Base-by-base conservation (phyloP, 2,888 invertebrate genomes). In the Antitype chi region DNA sequence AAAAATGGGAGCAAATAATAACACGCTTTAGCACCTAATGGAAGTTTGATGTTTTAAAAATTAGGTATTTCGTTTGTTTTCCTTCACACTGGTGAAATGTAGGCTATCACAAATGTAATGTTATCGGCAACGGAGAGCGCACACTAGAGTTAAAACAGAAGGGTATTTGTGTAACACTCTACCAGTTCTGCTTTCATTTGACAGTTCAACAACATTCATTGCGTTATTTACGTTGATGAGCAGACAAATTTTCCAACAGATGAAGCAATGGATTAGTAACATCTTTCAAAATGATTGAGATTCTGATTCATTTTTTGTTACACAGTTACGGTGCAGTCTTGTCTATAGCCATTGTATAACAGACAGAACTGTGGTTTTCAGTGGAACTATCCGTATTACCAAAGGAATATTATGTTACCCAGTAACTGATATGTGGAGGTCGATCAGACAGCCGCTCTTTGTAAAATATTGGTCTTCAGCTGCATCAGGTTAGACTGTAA, bases 1-100 rank as follows among this genome's bases (percentile, higher is more conserved):
- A 55, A 72, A 77, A 64, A 32, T 57, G 69, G 3, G 23, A 63
- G 80, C 72, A 62, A 80, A 66, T 63, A 70, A 52, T 28, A 57
- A 84, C 72, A 84, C 38, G 20, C 72, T 69, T 47, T n/a, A 11
- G 0, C n/a, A n/a, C n/a, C n/a, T 73, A 70, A 53, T 85, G 25
- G 66, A 69, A 69, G 25, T 59, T 60, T 52, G 23, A 49, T 80
- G 49, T 80, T 69, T 38, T 13, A 38, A n/a, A 20, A 53, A n/a
- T 71, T 4, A 38, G 38, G 8, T 38, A n/a, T 25, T 53, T 47
- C 47, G 15, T 55, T 28, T 55, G 15, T 64, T 55, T 59, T 49
- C 1, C 3, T 52, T 32, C 3, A 5, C 0, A 15, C 0, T 63
- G 23, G n/a, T n/a, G n/a, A 47, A 60, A 28, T 47, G 9, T 75